Evolutionary conservation across 2,888 invertebrate genomes (phyloP), one percentile per base, ranked within the genome.

Genomic region (Cetonia aurata): DNA sequence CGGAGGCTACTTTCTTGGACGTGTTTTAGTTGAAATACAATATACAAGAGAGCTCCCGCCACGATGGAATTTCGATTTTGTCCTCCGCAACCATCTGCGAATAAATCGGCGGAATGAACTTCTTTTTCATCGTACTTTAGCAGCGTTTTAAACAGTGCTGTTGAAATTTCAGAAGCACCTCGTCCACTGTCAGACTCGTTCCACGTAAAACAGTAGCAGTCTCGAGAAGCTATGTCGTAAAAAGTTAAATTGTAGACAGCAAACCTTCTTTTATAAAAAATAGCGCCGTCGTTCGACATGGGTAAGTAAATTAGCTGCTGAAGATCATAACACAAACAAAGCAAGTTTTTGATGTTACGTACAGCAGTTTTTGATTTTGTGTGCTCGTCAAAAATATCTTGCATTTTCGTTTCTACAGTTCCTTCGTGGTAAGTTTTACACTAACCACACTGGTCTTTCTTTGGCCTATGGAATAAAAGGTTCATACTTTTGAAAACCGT

Each of bases 381-480:
- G 13, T 71, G 55, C 3, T 41, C 4, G 33, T 57, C 25, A 4
- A 56, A 57, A n/a, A 48, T 62, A 50, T 42, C 33, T 31, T 59
- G 44, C 60, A 68, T 44, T 56, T 56, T 56, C 31, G 12, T 8
- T 12, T 31, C 12, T n/a, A 33, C 42, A 52, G 50, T 41, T n/a
- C 50, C 46, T 8, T 17, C 42, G 50, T 6, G 9, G 48, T 50
- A 71, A 3, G 37, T 46, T 10, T 12, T 9, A 53, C 62, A 71
- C 10, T 55, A 17, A n/a, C 17, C 19, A 42, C 62, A 68, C 37
- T 68, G 62, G 41, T 55, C 68, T 15, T 68, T 37, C 42, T 68
- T 68, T 4, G 71, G 62, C 46, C 60, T 68, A 53, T 67, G 60
- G n/a, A 71, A 71, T n/a, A n/a, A 19, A 53, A 71, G 53, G 33